These are phyloP conservation scores for Lineus longissimus DNA, from an alignment of 1,140 invertebrate genomes.

Conservation along the genomic window DNA sequence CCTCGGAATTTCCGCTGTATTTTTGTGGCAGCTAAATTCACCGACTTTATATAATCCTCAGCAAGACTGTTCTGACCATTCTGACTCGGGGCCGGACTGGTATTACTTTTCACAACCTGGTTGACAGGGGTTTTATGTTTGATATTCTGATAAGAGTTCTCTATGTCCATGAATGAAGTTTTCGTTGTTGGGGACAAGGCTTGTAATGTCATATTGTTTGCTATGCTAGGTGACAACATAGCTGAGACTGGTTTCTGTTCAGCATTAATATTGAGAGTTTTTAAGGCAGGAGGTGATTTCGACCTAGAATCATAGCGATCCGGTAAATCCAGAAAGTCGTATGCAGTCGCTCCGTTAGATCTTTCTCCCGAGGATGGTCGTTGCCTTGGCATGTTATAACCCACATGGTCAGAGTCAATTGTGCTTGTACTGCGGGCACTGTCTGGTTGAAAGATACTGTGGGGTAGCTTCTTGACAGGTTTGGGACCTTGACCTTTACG, in stretches of 20 bases:
- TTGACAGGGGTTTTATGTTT: slow-evolving; percentile 52
- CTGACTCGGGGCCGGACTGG: slow-evolving; percentile 11
- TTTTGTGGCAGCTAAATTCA: slow-evolving; percentile 42
- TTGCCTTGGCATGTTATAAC: background rate
- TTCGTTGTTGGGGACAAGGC: slow-evolving; percentile 38
- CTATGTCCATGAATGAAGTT: slow-evolving; percentile 41
- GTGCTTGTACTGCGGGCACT: slow-evolving; percentile 35
- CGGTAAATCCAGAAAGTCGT: background rate
- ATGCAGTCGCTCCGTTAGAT: background rate
- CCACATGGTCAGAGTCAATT: slow-evolving; percentile 24
- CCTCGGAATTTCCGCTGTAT: slow-evolving; percentile 45
- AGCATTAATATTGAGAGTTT: slow-evolving; percentile 5
- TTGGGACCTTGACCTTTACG: background rate
- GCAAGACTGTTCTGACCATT: slow-evolving; percentile 25
- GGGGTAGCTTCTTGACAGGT: slow-evolving; percentile 12
- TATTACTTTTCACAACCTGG: slow-evolving; percentile 28
- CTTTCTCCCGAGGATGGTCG: background rate
- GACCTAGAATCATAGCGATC: background rate
- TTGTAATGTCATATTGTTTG: slow-evolving; percentile 46
- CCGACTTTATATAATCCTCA: slow-evolving; percentile 43
- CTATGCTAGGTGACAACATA: slow-evolving; percentile 24
- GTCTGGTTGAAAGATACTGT: slow-evolving; percentile 42
- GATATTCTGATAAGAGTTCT: slow-evolving; percentile 53
- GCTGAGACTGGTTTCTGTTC: slow-evolving; percentile 14
- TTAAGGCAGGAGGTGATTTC: slow-evolving; percentile 11